Base-by-base conservation (phyloP, 2,888 invertebrate species). In the Andrena trimmerana region DNA sequence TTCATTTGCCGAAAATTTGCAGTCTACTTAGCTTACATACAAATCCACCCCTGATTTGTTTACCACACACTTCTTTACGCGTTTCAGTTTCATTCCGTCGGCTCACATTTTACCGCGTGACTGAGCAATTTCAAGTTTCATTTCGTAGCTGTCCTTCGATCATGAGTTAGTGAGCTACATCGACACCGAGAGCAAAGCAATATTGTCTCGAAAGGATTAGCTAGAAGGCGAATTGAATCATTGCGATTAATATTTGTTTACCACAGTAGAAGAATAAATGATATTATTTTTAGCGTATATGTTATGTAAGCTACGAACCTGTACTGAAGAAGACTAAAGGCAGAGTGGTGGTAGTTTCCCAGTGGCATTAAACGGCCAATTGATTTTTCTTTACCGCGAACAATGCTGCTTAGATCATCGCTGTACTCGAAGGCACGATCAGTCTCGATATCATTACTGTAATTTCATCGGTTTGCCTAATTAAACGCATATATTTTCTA, bases 241-340 rank as follows among this genome's bases (percentile, higher is more conserved):
- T 48, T 48, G n/a, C 27, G 7, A 48, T 68, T 63, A 77, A 48
- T 29, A 60, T 75, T 75, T 76, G 50, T 77, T 78, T 60, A 10
- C 50, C 54, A n/a, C 36, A 48, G 1, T 24, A n/a, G 3, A 10
- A 42, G 42, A 16, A 27, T 50, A 36, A 59, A 10, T 71, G 60
- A 79, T 78, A 79, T 79, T 75, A 68, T 68, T 62, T 48, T 24
- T 79, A 72, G 36, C 24, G 6, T 36, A 50, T 72, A 71, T 79
- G 62, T 67, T 79, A 62, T 10, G 8, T 60, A 60, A 48, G 42
- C n/a, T 33, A 33, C 10, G 48, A 27, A 10, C 3, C 27, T 13
- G 13, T 27, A 27, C 5, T 57, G 57, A 27, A 57, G 27, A 27
- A 57, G 10, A 20, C 3, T 1, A 24, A 27, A 57, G 27, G 10